Evolutionary conservation across 1,140 invertebrate species (phyloP), one percentile per base, ranked within the genome.

Genomic region (Batillaria attramentaria): DNA sequence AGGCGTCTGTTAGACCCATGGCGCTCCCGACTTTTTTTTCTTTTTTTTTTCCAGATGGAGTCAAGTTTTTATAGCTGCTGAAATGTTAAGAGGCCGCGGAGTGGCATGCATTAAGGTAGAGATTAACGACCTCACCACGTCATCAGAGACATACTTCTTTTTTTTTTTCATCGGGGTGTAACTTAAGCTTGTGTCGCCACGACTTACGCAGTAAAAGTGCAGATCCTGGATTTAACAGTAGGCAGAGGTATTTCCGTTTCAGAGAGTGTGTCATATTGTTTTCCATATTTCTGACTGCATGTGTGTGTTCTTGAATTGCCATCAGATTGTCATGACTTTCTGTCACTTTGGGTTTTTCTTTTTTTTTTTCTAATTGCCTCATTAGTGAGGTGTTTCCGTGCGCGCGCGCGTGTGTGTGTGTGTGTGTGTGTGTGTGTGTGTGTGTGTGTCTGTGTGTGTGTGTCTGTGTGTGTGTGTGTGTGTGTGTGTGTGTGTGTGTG

Each of bases 381-480:
- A 24, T 10, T 50, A 24, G 24, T 10, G 46, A 50, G 10, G 10
- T 10, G 46, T 10, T 50, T 13, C 10, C 10, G 24, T 13, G 46
- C 46, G 10, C 46, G 24, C 46, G 46, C 10, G 46, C 46, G 6
- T 62, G 57, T 3, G 57, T 20, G 16, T 3, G 57, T 20, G n/a
- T 62, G 13, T 62, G 57, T 2, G 13, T 62, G 13, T 20, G 13
- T 62, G 13, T n/a, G n/a, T 62, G 57, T 20, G 57, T 20, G 16
- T 62, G 57, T 62, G 13, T 62, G n/a, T n/a, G 57, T n/a, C 24
- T 62, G 57, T 62, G 57, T 20, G 57, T 62, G 57, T 62, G n/a
- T n/a, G 57, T 31, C 1, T 0, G 57, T n/a, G 57, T 62, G 0
- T n/a, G 57, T n/a, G 16, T n/a, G 16, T n/a, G 57, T 8, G 0